Base-by-base conservation (phyloP, 2,888 invertebrate genomes). In the Dynastes hyllus region DNA sequence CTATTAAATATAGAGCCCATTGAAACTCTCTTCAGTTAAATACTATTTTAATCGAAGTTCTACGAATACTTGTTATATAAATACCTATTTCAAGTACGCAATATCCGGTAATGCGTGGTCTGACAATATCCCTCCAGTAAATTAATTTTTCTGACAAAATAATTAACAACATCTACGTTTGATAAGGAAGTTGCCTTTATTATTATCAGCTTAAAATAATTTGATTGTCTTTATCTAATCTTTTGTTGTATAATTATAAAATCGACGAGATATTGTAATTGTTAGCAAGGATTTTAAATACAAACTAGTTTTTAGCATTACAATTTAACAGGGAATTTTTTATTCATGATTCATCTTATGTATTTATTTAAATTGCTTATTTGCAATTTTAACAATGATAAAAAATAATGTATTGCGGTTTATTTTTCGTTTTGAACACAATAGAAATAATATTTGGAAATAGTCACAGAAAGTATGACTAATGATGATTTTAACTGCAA, bases 381-480 rank as follows among this genome's bases (percentile, higher is more conserved):
- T 55, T 11, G 27, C 32, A 13, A 63, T 63, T 63, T 63, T 63
- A 29, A 9, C 29, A 32, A 27, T 32, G 45, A 45, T 45, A 45
- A 45, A 45, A 8, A 11, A 45, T 45, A 45, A 11, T 8, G 45
- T 1, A 45, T 45, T 45, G 27, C 63, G 32, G 32, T 27, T 22
- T 61, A 63, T 32, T 63, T n/a, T 63, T 13, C 29, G n/a, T 63
- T 63, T 63, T 63, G 13, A 63, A 61, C 27, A 61, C 27, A 61
- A 63, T 63, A 63, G 29, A 13, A 63, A 32, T 32, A 63, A 32
- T 63, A 63, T 32, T 29, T 63, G 29, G 61, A 32, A 63, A 63
- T 63, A 63, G 3, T 5, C 29, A n/a, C 29, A 61, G 27, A 22
- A 61, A 29, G 61, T 27, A 61, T 61, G 61, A 61, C 22, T 61